Conservation (phyloP, 2,888 invertebrate species). For the Malachius bipustulatus region DNA sequence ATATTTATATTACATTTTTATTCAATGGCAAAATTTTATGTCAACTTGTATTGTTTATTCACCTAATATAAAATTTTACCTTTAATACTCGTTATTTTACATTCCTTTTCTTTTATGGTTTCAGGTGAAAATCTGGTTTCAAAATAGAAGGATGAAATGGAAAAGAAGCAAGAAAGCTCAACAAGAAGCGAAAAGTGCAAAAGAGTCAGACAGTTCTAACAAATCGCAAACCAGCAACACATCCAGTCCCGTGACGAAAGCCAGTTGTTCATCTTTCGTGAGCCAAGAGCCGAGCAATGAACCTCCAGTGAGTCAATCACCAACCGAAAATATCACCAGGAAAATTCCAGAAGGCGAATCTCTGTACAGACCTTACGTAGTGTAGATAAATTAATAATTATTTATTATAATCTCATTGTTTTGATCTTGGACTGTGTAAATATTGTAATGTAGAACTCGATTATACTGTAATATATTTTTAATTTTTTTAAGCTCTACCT, state of each 20-base stretch:
- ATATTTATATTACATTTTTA: too few species aligned
- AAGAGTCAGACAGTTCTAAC: slow-evolving; percentile 28
- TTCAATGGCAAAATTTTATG: slow-evolving; percentile 30
- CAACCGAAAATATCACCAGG: slow-evolving; percentile 19
- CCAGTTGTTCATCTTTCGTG: not conserved
- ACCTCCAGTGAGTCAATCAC: slow-evolving; percentile 17
- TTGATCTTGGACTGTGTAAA: not conserved
- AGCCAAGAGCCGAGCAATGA: slow-evolving; percentile 10
- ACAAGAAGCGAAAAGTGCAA: slow-evolving; percentile 62
- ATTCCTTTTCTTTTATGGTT: too few species aligned
- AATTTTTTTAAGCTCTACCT: slow-evolving; percentile 24
- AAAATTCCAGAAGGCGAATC: slow-evolving; percentile 35
- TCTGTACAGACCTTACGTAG: slow-evolving; percentile 40
- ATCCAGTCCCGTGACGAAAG: slow-evolving; percentile 17
- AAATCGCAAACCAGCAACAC: slow-evolving; percentile 22
- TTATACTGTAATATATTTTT: slow-evolving; percentile 2
- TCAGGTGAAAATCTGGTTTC: slow-evolving; percentile 98
- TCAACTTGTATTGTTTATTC: slow-evolving; percentile 26
- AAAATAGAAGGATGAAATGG: slow-evolving; percentile 98
- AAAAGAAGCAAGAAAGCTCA: slow-evolving; percentile 94
- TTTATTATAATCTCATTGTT: too few species aligned
- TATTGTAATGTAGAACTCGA: not conserved
- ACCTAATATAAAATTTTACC: slow-evolving; percentile 20
- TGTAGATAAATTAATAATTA: slow-evolving; percentile 25
- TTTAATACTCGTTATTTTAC: slow-evolving; percentile 15